These are phyloP conservation scores for Monomorium pharaonis DNA, from an alignment of 1,140 invertebrate species.

Conservation along the genomic window DNA sequence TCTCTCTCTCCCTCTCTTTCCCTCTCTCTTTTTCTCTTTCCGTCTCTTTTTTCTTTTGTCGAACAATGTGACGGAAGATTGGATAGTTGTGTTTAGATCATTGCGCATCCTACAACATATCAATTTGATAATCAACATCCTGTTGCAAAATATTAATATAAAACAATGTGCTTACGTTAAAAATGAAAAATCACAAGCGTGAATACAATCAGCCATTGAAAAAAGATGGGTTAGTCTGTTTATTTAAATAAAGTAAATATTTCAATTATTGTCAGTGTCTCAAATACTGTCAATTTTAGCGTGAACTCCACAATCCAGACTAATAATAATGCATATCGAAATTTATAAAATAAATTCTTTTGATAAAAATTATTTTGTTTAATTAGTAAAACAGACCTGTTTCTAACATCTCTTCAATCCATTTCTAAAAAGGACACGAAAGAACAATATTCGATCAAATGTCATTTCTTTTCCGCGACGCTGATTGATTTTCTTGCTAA, in stretches of 20 bases:
- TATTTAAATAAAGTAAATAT: neutral
- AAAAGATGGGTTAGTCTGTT: neutral
- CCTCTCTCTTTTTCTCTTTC: neutral
- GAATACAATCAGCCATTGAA: neutral
- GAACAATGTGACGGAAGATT: slow-evolving; percentile 2
- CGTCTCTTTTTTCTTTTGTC: neutral
- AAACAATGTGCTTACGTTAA: neutral
- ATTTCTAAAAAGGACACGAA: too few species aligned
- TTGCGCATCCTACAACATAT: slow-evolving; percentile 39
- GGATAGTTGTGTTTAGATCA: slow-evolving; percentile 29
- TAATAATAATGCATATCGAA: too few species aligned
- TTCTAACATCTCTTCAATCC: too few species aligned
- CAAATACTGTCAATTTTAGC: too few species aligned
- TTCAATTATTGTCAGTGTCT: too few species aligned
- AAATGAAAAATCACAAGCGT: neutral
- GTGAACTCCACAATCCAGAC: too few species aligned
- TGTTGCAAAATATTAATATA: slow-evolving; percentile 11
- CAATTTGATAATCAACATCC: slow-evolving; percentile 21
- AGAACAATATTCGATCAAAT: too few species aligned
- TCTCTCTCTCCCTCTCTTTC: neutral
- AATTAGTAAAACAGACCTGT: too few species aligned
- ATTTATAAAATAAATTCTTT: too few species aligned
- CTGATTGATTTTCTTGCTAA: too few species aligned
- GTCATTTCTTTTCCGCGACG: too few species aligned
- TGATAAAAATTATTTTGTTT: too few species aligned